Evolutionary conservation across 2,888 invertebrate species (phyloP), one percentile per base, ranked within the genome.

Genomic region (Synanthedon tipuliformis): DNA sequence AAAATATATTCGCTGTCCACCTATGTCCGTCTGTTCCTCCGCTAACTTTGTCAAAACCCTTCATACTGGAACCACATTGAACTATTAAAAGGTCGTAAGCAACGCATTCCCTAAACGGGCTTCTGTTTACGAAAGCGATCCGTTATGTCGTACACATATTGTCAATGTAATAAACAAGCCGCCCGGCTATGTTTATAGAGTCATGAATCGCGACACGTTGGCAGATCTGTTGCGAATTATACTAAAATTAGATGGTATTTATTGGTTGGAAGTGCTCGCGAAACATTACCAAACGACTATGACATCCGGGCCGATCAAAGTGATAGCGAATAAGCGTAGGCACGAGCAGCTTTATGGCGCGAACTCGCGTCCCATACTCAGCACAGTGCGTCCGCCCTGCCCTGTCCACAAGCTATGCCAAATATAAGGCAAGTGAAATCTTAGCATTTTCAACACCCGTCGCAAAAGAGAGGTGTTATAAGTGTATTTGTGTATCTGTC

Each of bases 231-330:
- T 71, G 73, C 74, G 66, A 77, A 76, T 77, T 77, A 78, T 74
- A 73, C 80, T 79, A 81, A 81, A 79, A 73, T 78, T 79, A 79
- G 73, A 68, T 68, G 65, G 65, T 73, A 74, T 79, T 75, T 80
- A 78, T 80, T 68, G 71, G 66, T 34, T 61, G 62, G 62, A 64
- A 65, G 64, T 63, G 69, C 66, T 71, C 67, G 71, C 69, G 69
- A 71, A 71, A 69, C 68, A 68, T 69, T 69, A 65, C 63, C 65
- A 64, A 75, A 77, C 73, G 74, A 71, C 71, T 73, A 75, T 71
- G 83, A 82, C 83, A 80, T 78, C 79, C 81, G 79, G 75, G 68
- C 48, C 75, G 82, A 83, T 84, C 82, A 84, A 83, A 84, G 82
- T 77, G 77, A 83, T 81, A 69, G 77, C 67, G 69, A 73, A 72